phyloP scores from a whole-genome alignment of 2,797 vertebrate species.

The Distichodus sexfasciatus region DNA sequence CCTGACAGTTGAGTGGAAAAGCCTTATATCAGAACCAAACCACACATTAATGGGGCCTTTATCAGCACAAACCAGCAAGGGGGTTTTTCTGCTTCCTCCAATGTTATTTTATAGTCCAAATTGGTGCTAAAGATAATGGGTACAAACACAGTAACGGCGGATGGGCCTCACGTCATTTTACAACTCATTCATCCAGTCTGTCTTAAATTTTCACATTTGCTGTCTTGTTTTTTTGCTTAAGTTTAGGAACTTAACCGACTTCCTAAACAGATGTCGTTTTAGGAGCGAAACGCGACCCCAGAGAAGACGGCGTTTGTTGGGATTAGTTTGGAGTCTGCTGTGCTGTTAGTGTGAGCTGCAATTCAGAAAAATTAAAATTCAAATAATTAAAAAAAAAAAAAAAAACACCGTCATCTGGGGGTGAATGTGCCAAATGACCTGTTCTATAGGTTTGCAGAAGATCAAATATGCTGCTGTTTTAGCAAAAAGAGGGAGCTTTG shows the following conservation, averaged over 20 bases:
- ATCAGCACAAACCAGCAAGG: background rate
- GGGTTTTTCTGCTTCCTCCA: background rate
- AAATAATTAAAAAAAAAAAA: background rate
- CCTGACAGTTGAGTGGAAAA: background rate
- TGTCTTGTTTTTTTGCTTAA: slow-evolving; percentile 9
- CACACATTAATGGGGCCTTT: background rate
- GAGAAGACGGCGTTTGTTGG: slow-evolving; percentile 51
- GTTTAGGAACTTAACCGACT: slow-evolving; percentile 1
- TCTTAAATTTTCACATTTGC: slow-evolving; percentile 22
- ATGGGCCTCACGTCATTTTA: background rate
- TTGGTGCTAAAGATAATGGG: slow-evolving; percentile 32
- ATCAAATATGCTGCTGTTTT: slow-evolving; percentile 70
- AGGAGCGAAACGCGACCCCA: slow-evolving; percentile 7
- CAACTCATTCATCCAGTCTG: background rate
- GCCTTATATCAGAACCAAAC: background rate
- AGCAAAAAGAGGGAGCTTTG: slow-evolving; percentile 68
- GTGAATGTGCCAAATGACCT: slow-evolving; percentile 76
- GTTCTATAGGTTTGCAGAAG: slow-evolving; percentile 63
- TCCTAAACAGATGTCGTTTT: slow-evolving; percentile 11
- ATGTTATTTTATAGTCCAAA: background rate
- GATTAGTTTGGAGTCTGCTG: slow-evolving; percentile 50
- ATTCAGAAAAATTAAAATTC: slow-evolving; percentile 57
- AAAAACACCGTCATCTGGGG: slow-evolving; percentile 58
- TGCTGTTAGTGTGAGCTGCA: slow-evolving; percentile 54
- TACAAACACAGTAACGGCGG: slow-evolving; percentile 1